Percentiles rank a stretch among this genome's conserved stretches.
These are phyloP conservation scores for Pegoplata infirma DNA, from an alignment of 2,888 invertebrate genomes.

Conservation along the genomic window DNA sequence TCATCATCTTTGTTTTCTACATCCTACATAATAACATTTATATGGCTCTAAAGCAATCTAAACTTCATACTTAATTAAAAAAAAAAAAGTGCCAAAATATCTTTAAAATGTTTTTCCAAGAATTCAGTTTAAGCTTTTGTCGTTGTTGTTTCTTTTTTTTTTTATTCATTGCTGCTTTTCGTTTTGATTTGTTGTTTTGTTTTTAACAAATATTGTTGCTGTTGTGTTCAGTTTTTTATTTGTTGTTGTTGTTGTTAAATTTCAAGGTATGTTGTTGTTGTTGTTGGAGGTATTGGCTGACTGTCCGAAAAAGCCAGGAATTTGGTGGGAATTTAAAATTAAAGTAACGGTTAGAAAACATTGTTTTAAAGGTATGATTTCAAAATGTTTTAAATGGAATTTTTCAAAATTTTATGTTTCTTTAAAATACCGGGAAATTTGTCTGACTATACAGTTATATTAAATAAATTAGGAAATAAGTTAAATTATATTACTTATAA, in stretches of 20 bases:
- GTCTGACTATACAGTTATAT: neutral
- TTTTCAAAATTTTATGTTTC: neutral
- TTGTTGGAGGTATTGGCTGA: too few species aligned
- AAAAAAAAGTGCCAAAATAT: constrained; percentile 57
- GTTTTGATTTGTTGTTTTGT: neutral
- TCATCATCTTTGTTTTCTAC: constrained; percentile 1
- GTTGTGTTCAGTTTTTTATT: neutral
- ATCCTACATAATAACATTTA: constrained; percentile 1
- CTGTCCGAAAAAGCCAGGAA: constrained; percentile 5
- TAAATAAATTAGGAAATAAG: neutral
- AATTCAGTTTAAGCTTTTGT: constrained; percentile 38
- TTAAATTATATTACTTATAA: too few species aligned
- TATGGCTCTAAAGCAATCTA: constrained; percentile 54
- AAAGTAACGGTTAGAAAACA: constrained; percentile 50
- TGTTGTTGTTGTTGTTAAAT: neutral
- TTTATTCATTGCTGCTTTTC: too few species aligned
- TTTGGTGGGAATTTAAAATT: constrained; percentile 32
- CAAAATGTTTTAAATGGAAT: neutral
- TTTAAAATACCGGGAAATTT: neutral
- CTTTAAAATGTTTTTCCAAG: constrained; percentile 52
- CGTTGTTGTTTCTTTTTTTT: constrained; percentile 3
- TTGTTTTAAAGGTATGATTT: neutral
- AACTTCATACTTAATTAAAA: constrained; percentile 59
- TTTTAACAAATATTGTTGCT: constrained; percentile 5
- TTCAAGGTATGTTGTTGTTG: constrained; percentile 20